Evolutionary conservation across 2,888 invertebrate species (phyloP), one percentile per base, ranked within the genome.

Genomic region (Strigamia transsilvanica): DNA sequence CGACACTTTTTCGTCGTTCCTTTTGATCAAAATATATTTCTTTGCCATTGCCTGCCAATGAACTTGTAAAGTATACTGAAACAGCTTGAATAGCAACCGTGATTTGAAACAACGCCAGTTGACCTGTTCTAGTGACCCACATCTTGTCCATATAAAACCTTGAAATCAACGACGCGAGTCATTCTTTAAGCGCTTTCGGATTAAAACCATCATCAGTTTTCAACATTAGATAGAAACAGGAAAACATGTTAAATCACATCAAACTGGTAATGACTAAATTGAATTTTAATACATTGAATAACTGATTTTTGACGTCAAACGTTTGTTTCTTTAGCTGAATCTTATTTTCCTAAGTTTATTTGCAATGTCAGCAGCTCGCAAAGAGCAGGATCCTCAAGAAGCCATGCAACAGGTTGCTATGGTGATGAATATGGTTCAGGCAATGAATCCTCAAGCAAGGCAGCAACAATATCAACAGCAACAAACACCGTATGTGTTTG

Each of bases 371-470:
- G 38, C 38, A 38, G 79, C 79, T 10, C 21, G 56, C 18, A 56
- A 66, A 61, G 38, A 81, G 21, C 81, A 81, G 34, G 81, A 81
- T 38, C 81, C 2, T n/a, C 41, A 66, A 42, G 81, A 81, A 38
- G 81, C 81, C 12, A 56, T 81, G 81, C 66, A 81, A 61, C 81
- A 81, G 66, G 34, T 66, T 13, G 66, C 32, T 9, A 81, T 81
- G 81, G 81, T 81, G 38, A 81, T 66, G 80, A 56, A 56, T 56
- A 23, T 80, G 27, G 80, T 80, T 32, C 80, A 80, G 23, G 80
- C 80, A 2, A 27, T 51, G 41, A 38, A 38, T 21, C 79, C 79
- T 2, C 21, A 23, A 13, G 38, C 38, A 0, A 38, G 42, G 18
- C 79, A 38, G 7, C 78, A 78, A 78, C 78, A 78, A 78, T 15